Evolutionary conservation across 2,888 invertebrate genomes (phyloP).

Genomic region (Lysandra coridon): DNA sequence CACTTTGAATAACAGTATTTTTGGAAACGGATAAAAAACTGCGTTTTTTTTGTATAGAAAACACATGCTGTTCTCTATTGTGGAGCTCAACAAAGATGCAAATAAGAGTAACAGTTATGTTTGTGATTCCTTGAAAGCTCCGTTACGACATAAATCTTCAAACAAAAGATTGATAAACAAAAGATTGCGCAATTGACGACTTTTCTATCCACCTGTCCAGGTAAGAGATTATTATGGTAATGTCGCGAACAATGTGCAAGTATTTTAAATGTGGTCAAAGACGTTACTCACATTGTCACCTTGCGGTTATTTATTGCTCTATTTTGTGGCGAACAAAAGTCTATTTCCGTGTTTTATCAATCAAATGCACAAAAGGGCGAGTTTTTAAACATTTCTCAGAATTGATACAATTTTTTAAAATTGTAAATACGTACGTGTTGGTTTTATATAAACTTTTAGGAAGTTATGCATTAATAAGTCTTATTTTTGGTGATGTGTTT

Average conservation of each 20-base stretch:
- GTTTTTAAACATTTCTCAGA: conserved; percentile 26
- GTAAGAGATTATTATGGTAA: conserved; percentile 77
- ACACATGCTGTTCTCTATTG: conserved; percentile 55
- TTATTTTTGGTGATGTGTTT: no score
- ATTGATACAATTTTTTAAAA: background rate
- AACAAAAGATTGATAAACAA: conserved; percentile 54
- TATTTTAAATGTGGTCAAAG: conserved; percentile 74
- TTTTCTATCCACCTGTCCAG: conserved; percentile 70
- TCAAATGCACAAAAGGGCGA: conserved; percentile 33
- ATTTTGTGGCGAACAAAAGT: conserved; percentile 71
- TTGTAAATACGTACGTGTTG: background rate
- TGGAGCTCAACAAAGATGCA: conserved; percentile 66
- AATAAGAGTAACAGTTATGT: conserved; percentile 68
- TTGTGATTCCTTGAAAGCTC: conserved; percentile 63
- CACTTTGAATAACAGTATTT: conserved; percentile 41
- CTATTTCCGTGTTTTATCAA: conserved; percentile 77
- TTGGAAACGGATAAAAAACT: conserved; percentile 40
- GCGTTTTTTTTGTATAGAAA: conserved; percentile 33
- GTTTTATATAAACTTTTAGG: background rate
- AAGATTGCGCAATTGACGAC: conserved; percentile 65
- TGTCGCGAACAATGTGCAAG: conserved; percentile 63
- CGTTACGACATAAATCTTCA: conserved; percentile 62
- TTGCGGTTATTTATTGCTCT: conserved; percentile 75
- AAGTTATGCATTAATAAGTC: background rate
- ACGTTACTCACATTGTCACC: conserved; percentile 62